These are phyloP conservation scores for Salvelinus fontinalis DNA, from an alignment of 2,113 vertebrate species.

Conservation along the genomic window DNA sequence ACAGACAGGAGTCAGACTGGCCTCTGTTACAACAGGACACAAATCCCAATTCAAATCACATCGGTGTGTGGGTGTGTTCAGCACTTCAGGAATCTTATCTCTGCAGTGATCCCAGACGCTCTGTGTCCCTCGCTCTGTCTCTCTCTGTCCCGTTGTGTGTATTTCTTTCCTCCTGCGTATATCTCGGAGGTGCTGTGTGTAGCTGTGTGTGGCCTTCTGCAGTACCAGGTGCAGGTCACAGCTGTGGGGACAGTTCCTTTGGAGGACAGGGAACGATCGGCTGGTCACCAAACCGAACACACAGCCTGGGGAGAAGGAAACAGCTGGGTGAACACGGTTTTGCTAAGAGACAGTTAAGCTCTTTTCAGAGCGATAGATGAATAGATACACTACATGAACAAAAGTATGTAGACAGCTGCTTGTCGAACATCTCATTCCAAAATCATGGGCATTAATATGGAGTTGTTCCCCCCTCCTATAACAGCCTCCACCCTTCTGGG, in stretches of 20 bases:
- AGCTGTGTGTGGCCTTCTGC: slow-evolving; percentile 48
- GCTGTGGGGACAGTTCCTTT: slow-evolving; percentile 47
- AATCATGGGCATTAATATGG: too few species aligned
- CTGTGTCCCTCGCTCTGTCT: background rate
- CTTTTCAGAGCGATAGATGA: too few species aligned
- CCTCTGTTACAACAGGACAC: slow-evolving; percentile 17
- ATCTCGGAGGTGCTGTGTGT: slow-evolving; percentile 33
- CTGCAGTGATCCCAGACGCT: slow-evolving; percentile 11
- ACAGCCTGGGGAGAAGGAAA: slow-evolving; percentile 47
- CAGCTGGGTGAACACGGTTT: background rate
- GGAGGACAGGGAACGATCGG: slow-evolving; percentile 51
- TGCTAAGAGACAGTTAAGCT: too few species aligned
- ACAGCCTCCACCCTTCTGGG: too few species aligned
- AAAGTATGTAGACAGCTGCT: too few species aligned
- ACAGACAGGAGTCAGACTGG: slow-evolving; percentile 31
- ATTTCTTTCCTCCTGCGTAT: slow-evolving; percentile 1
- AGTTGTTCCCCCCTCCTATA: too few species aligned
- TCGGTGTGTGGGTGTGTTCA: background rate
- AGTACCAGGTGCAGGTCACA: slow-evolving; percentile 66
- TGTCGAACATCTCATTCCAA: too few species aligned
- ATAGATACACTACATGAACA: too few species aligned
- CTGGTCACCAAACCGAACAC: slow-evolving; percentile 64
- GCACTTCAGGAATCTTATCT: slow-evolving; percentile 19
- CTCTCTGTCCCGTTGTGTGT: background rate
- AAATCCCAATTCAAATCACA: slow-evolving; percentile 2